A percentile compares a stretch with the other conserved stretches of the same genome.
Evolutionary conservation across 2,888 invertebrate species (phyloP).

Genomic region (Sarcophaga carnaria): DNA sequence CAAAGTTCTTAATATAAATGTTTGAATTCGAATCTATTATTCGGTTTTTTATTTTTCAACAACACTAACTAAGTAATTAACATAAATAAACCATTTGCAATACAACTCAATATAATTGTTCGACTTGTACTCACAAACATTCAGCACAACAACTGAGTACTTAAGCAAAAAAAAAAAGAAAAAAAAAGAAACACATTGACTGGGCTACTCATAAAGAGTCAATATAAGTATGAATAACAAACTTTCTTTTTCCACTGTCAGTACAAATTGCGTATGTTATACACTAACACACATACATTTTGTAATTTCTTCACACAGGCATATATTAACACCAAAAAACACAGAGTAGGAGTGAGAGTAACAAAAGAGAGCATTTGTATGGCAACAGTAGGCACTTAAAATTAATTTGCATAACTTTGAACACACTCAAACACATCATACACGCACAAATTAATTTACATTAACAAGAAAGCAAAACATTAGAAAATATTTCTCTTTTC

Average conservation of each 20-base stretch:
- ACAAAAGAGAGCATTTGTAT: not conserved
- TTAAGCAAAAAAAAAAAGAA: not conserved
- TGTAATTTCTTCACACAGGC: conserved; percentile 5
- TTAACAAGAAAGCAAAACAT: conserved; percentile 15
- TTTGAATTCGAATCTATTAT: not conserved
- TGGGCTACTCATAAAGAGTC: conserved; percentile 72
- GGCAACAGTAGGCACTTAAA: conserved; percentile 14
- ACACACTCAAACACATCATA: not conserved
- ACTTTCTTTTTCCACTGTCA: not conserved
- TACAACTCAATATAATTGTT: conserved; percentile 44
- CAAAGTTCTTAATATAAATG: no score
- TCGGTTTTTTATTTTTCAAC: not conserved
- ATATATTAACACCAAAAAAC: conserved; percentile 14
- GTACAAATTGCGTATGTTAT: not conserved
- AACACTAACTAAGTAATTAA: conserved; percentile 34
- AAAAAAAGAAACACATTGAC: not conserved
- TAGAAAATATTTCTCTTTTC: conserved; percentile 17
- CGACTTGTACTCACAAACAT: conserved; percentile 22
- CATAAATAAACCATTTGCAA: conserved; percentile 37
- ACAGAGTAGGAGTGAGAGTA: not conserved
- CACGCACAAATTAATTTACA: conserved; percentile 1
- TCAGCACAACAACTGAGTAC: not conserved
- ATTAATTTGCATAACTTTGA: conserved; percentile 50
- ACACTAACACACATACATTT: not conserved
- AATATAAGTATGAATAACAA: conserved; percentile 46